These are phyloP conservation scores for Sinosuthora webbiana DNA, from an alignment of 2,113 vertebrate species.

Conservation along the genomic window DNA sequence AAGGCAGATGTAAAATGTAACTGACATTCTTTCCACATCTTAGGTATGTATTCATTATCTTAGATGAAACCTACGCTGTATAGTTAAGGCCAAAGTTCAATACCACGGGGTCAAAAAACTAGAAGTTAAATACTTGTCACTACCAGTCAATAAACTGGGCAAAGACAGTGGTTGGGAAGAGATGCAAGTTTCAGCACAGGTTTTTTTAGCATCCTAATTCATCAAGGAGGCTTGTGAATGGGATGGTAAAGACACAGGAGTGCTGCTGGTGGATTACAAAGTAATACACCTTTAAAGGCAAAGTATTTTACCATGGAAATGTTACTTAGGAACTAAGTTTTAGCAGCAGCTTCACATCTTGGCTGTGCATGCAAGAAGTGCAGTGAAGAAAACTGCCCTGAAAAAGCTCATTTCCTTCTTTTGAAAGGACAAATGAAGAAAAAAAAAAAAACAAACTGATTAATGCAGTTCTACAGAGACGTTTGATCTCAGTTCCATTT, in stretches of 20 bases:
- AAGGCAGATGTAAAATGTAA: background rate
- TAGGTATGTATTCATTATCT: background rate
- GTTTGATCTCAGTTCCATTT: background rate
- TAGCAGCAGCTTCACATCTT: background rate
- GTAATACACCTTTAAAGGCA: background rate
- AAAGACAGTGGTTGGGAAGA: background rate
- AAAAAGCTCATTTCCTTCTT: background rate
- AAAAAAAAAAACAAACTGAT: background rate
- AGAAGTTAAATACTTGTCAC: accelerated
- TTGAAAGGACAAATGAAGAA: background rate
- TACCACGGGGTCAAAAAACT: background rate
- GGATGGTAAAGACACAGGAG: background rate
- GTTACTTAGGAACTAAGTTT: background rate
- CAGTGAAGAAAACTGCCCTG: background rate
- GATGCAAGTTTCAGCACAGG: background rate
- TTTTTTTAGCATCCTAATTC: background rate
- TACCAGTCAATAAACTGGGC: background rate
- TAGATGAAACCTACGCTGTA: background rate
- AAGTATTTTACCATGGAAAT: background rate
- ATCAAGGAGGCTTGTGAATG: background rate
- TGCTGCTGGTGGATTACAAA: background rate
- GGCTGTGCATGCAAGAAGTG: background rate
- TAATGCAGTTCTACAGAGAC: background rate
- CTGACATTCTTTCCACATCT: background rate
- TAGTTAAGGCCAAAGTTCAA: background rate